These are phyloP conservation scores for Salvelinus fontinalis DNA, from an alignment of 2,113 vertebrate genomes.

Conservation along the genomic window DNA sequence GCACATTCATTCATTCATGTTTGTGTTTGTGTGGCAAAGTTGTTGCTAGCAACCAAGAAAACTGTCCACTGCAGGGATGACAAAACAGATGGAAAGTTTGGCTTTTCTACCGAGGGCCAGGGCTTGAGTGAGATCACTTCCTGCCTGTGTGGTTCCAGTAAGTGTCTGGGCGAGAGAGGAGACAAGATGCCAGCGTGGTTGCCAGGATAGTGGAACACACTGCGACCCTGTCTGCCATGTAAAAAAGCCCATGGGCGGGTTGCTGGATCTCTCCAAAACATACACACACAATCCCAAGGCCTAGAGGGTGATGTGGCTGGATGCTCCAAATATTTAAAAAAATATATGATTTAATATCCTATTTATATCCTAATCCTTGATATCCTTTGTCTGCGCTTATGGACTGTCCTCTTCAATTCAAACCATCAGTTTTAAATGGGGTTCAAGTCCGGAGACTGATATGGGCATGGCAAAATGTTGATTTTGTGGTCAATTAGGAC, in stretches of 20 bases:
- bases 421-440: no score
- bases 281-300: not conserved
- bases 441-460: no score
- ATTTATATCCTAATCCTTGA: no score
- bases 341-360: no score
- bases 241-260: not conserved
- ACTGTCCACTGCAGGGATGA: not conserved
- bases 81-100: slow-evolving; percentile 10
- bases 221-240: not conserved
- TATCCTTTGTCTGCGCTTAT: no score
- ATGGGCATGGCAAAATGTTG: no score
- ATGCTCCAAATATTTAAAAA: no score
- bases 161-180: not conserved
- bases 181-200: not conserved
- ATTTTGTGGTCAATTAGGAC: no score
- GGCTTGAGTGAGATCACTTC: slow-evolving; percentile 17
- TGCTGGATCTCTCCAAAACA: not conserved
- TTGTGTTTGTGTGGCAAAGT: not conserved
- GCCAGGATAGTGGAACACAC: not conserved
- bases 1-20: not conserved
- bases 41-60: not conserved
- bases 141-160: slow-evolving; percentile 1
- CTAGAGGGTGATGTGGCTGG: no score
- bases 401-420: no score
- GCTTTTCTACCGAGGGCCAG: not conserved